These are phyloP conservation scores for Hesperophylax magnus DNA, from an alignment of 1,140 invertebrate genomes.

Conservation along the genomic window DNA sequence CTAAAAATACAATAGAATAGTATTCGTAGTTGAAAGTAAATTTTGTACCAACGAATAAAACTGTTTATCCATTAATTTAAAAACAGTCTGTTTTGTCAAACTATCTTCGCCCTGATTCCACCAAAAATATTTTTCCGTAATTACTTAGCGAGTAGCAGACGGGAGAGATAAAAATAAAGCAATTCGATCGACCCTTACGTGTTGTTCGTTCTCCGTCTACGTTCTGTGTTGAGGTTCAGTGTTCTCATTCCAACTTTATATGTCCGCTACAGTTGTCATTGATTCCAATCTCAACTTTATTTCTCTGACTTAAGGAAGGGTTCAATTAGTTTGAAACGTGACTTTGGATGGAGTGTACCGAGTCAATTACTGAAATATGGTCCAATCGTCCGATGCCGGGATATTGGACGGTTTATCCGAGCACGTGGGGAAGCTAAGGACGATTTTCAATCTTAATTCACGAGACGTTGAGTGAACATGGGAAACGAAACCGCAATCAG, in stretches of 20 bases:
- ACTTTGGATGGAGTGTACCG: slow-evolving; percentile 39
- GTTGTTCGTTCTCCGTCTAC: not conserved
- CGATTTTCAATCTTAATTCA: slow-evolving; percentile 55
- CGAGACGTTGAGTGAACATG: slow-evolving; percentile 42
- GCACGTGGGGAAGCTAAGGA: slow-evolving; percentile 22
- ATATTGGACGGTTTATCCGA: slow-evolving; percentile 32
- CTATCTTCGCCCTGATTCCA: not conserved
- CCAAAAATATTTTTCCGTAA: not conserved
- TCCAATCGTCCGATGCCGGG: slow-evolving; percentile 28
- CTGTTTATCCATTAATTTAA: too few species aligned
- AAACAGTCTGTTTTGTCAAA: too few species aligned
- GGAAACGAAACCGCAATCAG: slow-evolving; percentile 37
- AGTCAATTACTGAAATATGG: slow-evolving; percentile 57
- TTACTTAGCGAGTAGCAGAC: not conserved
- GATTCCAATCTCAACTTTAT: slow-evolving; percentile 56
- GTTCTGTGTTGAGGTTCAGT: too few species aligned
- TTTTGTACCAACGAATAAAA: too few species aligned
- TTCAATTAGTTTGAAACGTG: slow-evolving; percentile 58
- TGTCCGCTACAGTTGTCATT: slow-evolving; percentile 44
- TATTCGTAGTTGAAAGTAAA: not conserved
- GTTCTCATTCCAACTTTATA: slow-evolving; percentile 18
- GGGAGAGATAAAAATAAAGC: not conserved
- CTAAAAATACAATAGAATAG: not conserved
- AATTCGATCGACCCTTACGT: slow-evolving; percentile 24
- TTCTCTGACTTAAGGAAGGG: slow-evolving; percentile 43